phyloP scores from a whole-genome alignment of 2,113 vertebrate genomes.

The Tamias sibiricus region DNA sequence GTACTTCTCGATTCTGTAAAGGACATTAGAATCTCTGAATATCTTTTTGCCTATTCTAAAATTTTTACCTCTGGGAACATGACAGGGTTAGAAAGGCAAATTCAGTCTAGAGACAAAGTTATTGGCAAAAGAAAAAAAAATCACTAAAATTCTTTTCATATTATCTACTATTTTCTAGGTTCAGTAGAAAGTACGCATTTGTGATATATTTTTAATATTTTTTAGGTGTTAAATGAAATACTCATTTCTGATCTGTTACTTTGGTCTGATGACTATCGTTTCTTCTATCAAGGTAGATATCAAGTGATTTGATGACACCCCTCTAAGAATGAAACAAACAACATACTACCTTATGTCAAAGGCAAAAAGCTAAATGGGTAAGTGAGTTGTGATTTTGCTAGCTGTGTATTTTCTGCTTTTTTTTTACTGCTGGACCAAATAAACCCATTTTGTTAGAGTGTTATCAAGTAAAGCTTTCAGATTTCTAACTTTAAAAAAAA shows the following conservation, averaged over 20 bases:
- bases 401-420: neutral
- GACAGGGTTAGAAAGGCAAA: neutral
- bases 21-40: neutral
- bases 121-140: neutral
- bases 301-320: neutral
- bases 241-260: neutral
- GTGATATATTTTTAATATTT: neutral
- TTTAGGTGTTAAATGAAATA: neutral
- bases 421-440: neutral
- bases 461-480: slow-evolving; percentile 3
- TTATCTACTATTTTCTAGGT: neutral
- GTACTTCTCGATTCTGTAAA: neutral
- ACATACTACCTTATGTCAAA: neutral
- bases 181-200: neutral
- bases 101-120: neutral
- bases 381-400: neutral
- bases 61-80: neutral
- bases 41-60: neutral
- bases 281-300: neutral
- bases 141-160: neutral
- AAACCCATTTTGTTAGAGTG: neutral
- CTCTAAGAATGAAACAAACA: neutral
- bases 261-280: neutral
- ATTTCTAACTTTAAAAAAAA: neutral
- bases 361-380: neutral